Percentiles rank a stretch among this genome's conserved stretches.
Evolutionary conservation across 1,140 invertebrate species (phyloP).

Genomic region (Acarapis woodi): DNA sequence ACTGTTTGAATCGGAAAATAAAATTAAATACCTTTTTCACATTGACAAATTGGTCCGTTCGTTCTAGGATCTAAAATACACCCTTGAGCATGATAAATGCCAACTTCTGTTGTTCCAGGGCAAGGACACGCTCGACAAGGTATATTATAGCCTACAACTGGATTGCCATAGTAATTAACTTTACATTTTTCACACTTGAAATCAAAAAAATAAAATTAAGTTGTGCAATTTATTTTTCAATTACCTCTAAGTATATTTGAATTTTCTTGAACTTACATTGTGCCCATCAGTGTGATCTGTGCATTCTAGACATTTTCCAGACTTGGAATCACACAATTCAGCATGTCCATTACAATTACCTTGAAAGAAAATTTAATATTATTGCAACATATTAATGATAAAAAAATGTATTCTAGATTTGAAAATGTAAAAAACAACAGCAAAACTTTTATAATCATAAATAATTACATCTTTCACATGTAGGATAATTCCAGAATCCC

Average conservation of each 20-base stretch:
- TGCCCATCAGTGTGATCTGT: slow-evolving; percentile 55
- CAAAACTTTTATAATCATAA: too few relatives aligned
- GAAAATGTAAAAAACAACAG: too few relatives aligned
- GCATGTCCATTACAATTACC: slow-evolving; percentile 95
- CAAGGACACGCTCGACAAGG: slow-evolving; percentile 80
- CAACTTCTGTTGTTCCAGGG: slow-evolving; percentile 45
- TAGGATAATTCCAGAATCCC: slow-evolving; percentile 83
- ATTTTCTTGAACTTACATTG: too few relatives aligned
- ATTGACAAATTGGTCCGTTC: slow-evolving; percentile 42
- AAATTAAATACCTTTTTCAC: background rate
- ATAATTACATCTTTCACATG: slow-evolving; percentile 70
- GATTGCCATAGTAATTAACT: slow-evolving; percentile 82
- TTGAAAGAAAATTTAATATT: too few relatives aligned
- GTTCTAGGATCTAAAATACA: slow-evolving; percentile 53
- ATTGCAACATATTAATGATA: too few relatives aligned
- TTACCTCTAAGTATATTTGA: too few relatives aligned
- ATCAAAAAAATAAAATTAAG: background rate
- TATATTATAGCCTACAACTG: slow-evolving; percentile 40
- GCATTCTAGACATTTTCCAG: slow-evolving; percentile 69
- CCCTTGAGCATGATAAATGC: slow-evolving; percentile 54
- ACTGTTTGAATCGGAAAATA: background rate
- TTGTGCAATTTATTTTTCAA: background rate
- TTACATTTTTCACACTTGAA: slow-evolving; percentile 30
- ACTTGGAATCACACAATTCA: slow-evolving; percentile 61
- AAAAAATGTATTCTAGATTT: too few relatives aligned